These are phyloP conservation scores for Thermophis baileyi DNA, from an alignment of 2,113 vertebrate species.

Conservation along the genomic window DNA sequence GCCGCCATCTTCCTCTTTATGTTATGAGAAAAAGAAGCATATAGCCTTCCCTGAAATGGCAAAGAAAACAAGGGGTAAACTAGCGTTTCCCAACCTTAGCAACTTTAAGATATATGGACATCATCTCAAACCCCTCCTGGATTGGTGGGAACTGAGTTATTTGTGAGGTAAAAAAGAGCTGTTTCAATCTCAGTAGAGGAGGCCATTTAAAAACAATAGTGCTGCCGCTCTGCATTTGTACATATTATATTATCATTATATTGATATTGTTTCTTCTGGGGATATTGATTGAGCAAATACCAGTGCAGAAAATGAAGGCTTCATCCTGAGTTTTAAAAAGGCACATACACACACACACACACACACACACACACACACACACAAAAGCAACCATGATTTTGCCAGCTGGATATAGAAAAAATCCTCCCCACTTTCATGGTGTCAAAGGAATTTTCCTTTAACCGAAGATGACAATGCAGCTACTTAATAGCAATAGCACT, in stretches of 20 bases:
- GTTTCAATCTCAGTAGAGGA: conserved; percentile 3
- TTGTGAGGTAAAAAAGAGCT: not conserved
- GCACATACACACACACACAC: too few species aligned
- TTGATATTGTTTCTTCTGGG: conserved; percentile 42
- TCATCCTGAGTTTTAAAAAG: conserved; percentile 21
- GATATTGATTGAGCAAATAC: conserved; percentile 45
- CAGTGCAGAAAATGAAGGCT: conserved; percentile 39
- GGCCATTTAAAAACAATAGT: conserved; percentile 21
- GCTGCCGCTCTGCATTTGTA: conserved; percentile 40
- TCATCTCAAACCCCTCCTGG: not conserved
- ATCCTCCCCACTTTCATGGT: not conserved
- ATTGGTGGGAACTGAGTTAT: not conserved
- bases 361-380: too few species aligned
- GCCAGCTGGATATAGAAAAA: not conserved
- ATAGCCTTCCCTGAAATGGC: not conserved
- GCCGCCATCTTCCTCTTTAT: too few species aligned
- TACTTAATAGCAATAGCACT: not conserved
- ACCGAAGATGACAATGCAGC: conserved; percentile 31
- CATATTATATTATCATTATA: conserved; percentile 30
- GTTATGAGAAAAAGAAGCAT: not conserved
- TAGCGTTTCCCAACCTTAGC: not conserved
- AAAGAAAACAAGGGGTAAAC: not conserved
- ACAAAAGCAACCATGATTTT: conserved; percentile 24
- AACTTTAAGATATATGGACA: not conserved
- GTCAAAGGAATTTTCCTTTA: conserved; percentile 19